A percentile compares a stretch with the other conserved stretches of the same genome.
These are phyloP conservation scores for Loris lydekkerianus DNA, from an alignment of 2,797 vertebrate species.

Conservation along the genomic window DNA sequence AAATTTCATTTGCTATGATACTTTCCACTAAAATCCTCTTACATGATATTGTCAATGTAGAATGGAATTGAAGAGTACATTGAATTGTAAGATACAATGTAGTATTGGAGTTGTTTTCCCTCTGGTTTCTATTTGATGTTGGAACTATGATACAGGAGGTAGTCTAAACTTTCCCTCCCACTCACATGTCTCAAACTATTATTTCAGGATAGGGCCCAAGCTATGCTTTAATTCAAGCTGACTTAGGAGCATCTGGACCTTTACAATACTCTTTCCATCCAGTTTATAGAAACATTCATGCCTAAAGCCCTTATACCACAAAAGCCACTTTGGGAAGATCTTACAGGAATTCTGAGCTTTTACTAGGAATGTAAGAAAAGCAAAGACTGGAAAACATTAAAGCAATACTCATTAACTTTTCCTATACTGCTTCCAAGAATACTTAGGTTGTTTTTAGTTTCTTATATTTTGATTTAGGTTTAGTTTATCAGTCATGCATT, in stretches of 20 bases:
- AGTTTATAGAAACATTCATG: slow-evolving; percentile 75
- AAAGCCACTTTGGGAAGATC: slow-evolving; percentile 74
- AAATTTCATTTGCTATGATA: neutral
- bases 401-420: neutral
- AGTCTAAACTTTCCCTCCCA: neutral
- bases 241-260: slow-evolving; percentile 61
- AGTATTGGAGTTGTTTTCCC: neutral
- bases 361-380: slow-evolving; percentile 18
- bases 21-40: neutral
- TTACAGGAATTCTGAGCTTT: slow-evolving; percentile 68
- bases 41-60: neutral
- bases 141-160: slow-evolving; percentile 22
- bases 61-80: neutral
- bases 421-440: neutral
- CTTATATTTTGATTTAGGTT: neutral
- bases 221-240: slow-evolving; percentile 64
- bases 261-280: slow-evolving; percentile 62
- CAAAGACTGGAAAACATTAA: slow-evolving; percentile 51
- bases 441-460: neutral
- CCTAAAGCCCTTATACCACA: slow-evolving; percentile 63
- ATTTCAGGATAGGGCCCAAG: slow-evolving; percentile 44
- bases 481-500: neutral
- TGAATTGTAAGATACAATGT: neutral
- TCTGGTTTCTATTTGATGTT: slow-evolving; percentile 47
- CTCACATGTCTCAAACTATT: slow-evolving; percentile 6